Evolutionary conservation across 1,140 invertebrate species (phyloP).

Genomic region (Neuroterus valhalla): DNA sequence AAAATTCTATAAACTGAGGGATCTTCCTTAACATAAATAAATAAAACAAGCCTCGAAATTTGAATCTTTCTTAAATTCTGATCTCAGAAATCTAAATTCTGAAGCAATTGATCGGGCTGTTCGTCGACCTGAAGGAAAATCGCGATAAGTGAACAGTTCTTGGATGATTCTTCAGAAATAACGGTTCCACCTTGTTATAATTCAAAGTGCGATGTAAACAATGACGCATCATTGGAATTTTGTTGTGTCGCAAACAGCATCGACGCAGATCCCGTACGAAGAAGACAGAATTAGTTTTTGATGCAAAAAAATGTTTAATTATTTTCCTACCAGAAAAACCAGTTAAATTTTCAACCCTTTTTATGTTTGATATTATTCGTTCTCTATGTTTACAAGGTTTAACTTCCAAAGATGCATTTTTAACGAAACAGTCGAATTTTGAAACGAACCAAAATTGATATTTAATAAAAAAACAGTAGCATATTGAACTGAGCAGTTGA

Average conservation of each 20-base stretch:
- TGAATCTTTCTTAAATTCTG: too few relatives aligned
- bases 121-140: conserved; percentile 18
- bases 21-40: background rate
- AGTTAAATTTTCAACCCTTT: too few relatives aligned
- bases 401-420: too few relatives aligned
- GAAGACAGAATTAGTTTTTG: background rate
- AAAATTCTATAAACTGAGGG: background rate
- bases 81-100: background rate
- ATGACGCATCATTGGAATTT: conserved; percentile 27
- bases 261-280: background rate
- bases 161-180: conserved; percentile 9
- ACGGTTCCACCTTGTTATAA: conserved; percentile 17
- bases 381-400: too few relatives aligned
- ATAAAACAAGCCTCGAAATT: background rate
- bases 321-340: too few relatives aligned
- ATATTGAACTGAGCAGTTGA: too few relatives aligned
- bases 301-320: too few relatives aligned
- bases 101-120: background rate
- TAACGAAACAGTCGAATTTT: too few relatives aligned
- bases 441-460: too few relatives aligned
- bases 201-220: conserved; percentile 26
- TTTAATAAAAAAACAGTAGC: too few relatives aligned
- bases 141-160: conserved; percentile 18
- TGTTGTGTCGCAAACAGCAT: background rate
- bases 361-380: too few relatives aligned